phyloP scores from a whole-genome alignment of 1,140 invertebrate genomes.

The Megalonaias nervosa region DNA sequence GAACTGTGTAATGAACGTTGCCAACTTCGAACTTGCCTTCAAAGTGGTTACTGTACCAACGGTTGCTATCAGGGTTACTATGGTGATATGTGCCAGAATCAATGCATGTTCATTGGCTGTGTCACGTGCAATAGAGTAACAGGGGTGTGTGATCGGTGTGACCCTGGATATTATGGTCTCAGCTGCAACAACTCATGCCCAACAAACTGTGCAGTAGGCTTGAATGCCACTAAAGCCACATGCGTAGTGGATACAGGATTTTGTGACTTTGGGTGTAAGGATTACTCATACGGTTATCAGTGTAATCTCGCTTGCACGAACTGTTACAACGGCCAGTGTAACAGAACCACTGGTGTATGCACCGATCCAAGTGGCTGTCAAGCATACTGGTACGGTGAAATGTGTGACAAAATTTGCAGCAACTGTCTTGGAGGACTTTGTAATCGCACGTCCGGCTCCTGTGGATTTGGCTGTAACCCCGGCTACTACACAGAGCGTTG shows the following conservation, averaged over 20 bases:
- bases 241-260: constrained; percentile 15
- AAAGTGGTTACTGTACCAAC: no score
- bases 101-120: no score
- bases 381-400: constrained; percentile 2
- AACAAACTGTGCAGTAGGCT: constrained; percentile 6
- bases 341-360: no score
- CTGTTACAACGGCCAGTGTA: no score
- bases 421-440: constrained; percentile 22
- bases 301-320: constrained; percentile 13
- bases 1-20: no score
- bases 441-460: constrained; percentile 6
- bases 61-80: no score
- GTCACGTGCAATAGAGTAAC: no score
- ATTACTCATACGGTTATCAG: constrained; percentile 1
- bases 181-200: constrained; percentile 20
- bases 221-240: background rate
- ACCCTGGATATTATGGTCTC: constrained; percentile 10
- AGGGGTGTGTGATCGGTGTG: background rate
- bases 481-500: constrained; percentile 16
- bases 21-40: no score
- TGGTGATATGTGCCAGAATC: no score
- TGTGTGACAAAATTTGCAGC: constrained; percentile 20
- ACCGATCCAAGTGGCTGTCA: no score
- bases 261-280: constrained; percentile 17
- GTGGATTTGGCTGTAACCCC: constrained; percentile 5